A percentile compares a stretch with the other conserved stretches of the same genome.
These are phyloP conservation scores for Cyphomyrmex costatus DNA, from an alignment of 1,140 invertebrate genomes.

Conservation along the genomic window DNA sequence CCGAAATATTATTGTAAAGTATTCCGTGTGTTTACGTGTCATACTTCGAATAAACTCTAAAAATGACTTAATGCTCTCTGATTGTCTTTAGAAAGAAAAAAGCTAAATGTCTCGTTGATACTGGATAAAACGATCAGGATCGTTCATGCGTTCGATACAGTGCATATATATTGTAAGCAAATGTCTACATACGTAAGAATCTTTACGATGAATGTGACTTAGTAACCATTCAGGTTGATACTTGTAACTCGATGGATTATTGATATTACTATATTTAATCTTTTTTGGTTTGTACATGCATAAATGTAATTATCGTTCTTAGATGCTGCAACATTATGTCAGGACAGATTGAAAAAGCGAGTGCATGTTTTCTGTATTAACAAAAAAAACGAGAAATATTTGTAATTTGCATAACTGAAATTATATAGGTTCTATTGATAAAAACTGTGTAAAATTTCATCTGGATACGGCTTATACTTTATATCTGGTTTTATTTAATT, in stretches of 20 bases:
- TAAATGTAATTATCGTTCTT: slow-evolving; percentile 23
- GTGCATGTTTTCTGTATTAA: slow-evolving; percentile 39
- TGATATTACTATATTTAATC: slow-evolving; percentile 49
- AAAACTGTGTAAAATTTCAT: slow-evolving; percentile 67
- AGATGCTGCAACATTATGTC: slow-evolving; percentile 29
- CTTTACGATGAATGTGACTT: slow-evolving; percentile 72
- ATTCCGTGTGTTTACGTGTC: slow-evolving; percentile 30
- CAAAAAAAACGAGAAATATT: slow-evolving; percentile 7
- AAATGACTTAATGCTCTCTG: slow-evolving; percentile 27
- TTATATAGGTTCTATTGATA: slow-evolving; percentile 30
- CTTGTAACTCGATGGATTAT: slow-evolving; percentile 65
- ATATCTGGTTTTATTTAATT: slow-evolving; percentile 61
- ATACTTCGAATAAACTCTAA: slow-evolving; percentile 24
- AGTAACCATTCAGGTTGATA: slow-evolving; percentile 70
- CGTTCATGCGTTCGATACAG: slow-evolving; percentile 26
- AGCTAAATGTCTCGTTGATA: slow-evolving; percentile 70
- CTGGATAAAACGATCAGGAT: slow-evolving; percentile 81
- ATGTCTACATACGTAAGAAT: slow-evolving; percentile 47
- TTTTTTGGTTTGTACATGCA: slow-evolving; percentile 13
- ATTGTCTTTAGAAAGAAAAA: slow-evolving; percentile 34
- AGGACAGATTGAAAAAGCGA: slow-evolving; percentile 32
- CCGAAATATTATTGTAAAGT: slow-evolving; percentile 28
- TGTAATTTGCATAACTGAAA: slow-evolving; percentile 42
- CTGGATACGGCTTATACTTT: slow-evolving; percentile 55
- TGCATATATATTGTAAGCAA: slow-evolving; percentile 28